Evolutionary conservation across 2,888 invertebrate species (phyloP).

Genomic region (Patella depressa): DNA sequence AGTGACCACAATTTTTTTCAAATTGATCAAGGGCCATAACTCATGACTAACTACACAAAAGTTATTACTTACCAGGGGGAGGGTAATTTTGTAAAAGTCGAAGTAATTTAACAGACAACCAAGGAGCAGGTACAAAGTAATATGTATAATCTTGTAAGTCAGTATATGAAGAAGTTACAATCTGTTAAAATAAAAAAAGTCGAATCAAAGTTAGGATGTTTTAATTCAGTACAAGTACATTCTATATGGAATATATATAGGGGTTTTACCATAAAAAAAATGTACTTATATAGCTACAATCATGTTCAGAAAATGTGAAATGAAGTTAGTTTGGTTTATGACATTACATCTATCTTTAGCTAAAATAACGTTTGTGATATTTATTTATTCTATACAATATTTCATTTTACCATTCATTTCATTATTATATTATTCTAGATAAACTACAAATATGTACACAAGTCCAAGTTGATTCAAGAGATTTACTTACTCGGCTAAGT

Average conservation of each 20-base stretch:
- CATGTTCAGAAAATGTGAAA: no score
- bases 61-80: slow-evolving; percentile 81
- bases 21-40: no score
- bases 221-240: no score
- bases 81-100: slow-evolving; percentile 98
- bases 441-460: no score
- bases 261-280: no score
- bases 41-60: background rate
- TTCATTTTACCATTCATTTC: slow-evolving; percentile 15
- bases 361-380: background rate
- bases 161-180: slow-evolving; percentile 98
- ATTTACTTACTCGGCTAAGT: slow-evolving; percentile 82
- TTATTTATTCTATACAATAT: background rate
- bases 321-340: no score
- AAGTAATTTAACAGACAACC: slow-evolving; percentile 97
- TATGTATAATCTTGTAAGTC: slow-evolving; percentile 99
- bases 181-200: slow-evolving; percentile 74
- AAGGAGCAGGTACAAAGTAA: slow-evolving; percentile 99
- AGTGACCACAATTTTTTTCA: no score
- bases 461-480: background rate
- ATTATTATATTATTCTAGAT: no score
- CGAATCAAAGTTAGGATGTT: no score
- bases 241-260: no score
- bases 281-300: no score
- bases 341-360: no score